Evolutionary conservation across 2,797 vertebrate genomes (phyloP), one percentile per base, ranked within the genome.

Genomic region (Macrochelys suwanniensis): DNA sequence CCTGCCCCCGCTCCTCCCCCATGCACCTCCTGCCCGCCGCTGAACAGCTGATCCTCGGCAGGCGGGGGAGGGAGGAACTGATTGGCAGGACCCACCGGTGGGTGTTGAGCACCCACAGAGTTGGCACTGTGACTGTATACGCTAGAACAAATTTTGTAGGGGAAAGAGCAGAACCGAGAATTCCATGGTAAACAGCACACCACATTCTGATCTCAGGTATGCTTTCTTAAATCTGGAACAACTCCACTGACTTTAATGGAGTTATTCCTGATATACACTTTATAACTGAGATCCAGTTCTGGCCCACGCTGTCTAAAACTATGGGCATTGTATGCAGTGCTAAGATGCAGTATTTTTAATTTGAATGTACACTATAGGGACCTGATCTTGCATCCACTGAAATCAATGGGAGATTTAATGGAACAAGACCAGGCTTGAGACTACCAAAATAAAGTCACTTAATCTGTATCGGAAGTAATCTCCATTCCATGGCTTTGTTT

Each of bases 201-300:
- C 42, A 19, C 33, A 17, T 65, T 65, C 61, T 65, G 61, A 65
- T 56, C 54, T 25, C 56, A 19, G 17, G 8, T n/a, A 10, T 68
- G 61, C 61, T 10, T 65, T n/a, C 37, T 47, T 45, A 76, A 45
- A 47, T 76, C 42, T 77, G 88, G 71, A 54, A 37, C 5, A 1
- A 33, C 88, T 89, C 61, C 71, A 23, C 15, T 81, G 28, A 33
- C n/a, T 54, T 77, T 82, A 33, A 1, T 1, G 37, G 51, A 65
- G 83, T 82, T 3, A 1, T 65, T 93, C 88, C 84, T 51, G 15
- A 15, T 3, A 2, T 0, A 0, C 42, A 3, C 42, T 45, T 12
- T 47, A 68, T n/a, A 68, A 68, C 16, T 68, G 61, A 68, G 61
- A 37, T n/a, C 61, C 61, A 68, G 13, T 68, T 68, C 33, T 68